Conservation (phyloP, 2,797 vertebrate species). For the Galaxias olidus region DNA sequence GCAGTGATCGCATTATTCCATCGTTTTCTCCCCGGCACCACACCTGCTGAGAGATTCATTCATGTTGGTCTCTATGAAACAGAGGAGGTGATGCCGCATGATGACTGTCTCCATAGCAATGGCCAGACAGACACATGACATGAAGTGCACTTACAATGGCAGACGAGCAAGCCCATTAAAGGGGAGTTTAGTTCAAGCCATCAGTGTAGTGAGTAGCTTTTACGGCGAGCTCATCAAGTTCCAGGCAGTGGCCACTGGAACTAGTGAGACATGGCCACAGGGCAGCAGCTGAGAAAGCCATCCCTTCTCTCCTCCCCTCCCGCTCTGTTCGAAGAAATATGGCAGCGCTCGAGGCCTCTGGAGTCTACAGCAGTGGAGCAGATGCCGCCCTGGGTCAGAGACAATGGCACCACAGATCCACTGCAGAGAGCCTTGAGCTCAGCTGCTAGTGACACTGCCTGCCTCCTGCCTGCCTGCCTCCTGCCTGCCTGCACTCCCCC, state of each 20-base stretch:
- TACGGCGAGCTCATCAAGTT: slow-evolving; percentile 2
- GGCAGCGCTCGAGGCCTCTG: slow-evolving; percentile 30
- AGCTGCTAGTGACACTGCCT: slow-evolving; percentile 2
- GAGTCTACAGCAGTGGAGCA: slow-evolving; percentile 33
- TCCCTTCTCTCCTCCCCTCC: slow-evolving; percentile 12
- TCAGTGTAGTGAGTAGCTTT: slow-evolving; percentile 7
- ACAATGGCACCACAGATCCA: slow-evolving; percentile 9
- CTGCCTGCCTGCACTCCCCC: background rate
- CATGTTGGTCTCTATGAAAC: slow-evolving; percentile 32
- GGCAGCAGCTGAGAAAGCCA: slow-evolving; percentile 46
- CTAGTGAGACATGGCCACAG: slow-evolving; percentile 21
- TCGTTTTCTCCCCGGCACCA: slow-evolving; percentile 22
- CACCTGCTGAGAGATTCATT: slow-evolving; percentile 46
- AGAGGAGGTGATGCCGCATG: slow-evolving; percentile 36
- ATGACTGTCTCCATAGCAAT: slow-evolving; percentile 65
- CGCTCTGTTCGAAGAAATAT: background rate
- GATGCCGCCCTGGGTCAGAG: slow-evolving; percentile 31
- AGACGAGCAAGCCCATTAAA: background rate
- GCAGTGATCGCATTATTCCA: slow-evolving; percentile 44
- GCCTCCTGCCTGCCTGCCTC: too few relatives aligned
- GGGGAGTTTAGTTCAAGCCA: background rate
- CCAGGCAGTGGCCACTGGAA: slow-evolving; percentile 16
- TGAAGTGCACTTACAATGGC: background rate
- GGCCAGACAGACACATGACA: slow-evolving; percentile 42
- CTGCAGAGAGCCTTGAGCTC: slow-evolving; percentile 6